Conservation (phyloP, 1,140 invertebrate species). For the Leptoteleia sp. region DNA sequence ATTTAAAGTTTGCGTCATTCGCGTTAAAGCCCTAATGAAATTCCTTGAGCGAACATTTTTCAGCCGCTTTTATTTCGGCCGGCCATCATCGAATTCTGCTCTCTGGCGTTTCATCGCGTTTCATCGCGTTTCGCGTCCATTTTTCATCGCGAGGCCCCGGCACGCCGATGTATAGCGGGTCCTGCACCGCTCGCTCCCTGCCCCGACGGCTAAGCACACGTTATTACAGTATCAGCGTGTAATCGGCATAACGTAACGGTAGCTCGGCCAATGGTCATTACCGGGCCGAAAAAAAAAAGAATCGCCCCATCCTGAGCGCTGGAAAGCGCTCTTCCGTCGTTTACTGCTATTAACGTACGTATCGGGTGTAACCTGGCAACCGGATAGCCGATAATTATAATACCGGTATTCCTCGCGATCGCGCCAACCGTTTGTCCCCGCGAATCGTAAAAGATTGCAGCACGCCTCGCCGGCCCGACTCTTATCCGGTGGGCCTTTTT, state of each 20-base stretch:
- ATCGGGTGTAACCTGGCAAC: slow-evolving; percentile 66
- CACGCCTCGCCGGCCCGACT: slow-evolving; percentile 27
- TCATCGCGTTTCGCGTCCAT: slow-evolving; percentile 36
- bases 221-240: slow-evolving; percentile 63
- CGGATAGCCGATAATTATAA: slow-evolving; percentile 67
- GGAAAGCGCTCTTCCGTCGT: slow-evolving; percentile 65
- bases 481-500: slow-evolving; percentile 44
- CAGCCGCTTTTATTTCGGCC: slow-evolving; percentile 27
- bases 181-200: slow-evolving; percentile 40
- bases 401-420: slow-evolving; percentile 59
- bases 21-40: slow-evolving; percentile 38
- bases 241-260: slow-evolving; percentile 65
- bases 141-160: slow-evolving; percentile 36
- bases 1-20: slow-evolving; percentile 19
- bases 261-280: slow-evolving; percentile 62
- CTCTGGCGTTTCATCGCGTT: slow-evolving; percentile 9
- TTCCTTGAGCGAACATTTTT: slow-evolving; percentile 39
- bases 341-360: slow-evolving; percentile 56
- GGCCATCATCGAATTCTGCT: slow-evolving; percentile 43
- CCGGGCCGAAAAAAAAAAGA: slow-evolving; percentile 1
- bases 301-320: slow-evolving; percentile 48
- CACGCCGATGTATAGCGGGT: slow-evolving; percentile 48
- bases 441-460: slow-evolving; percentile 60
- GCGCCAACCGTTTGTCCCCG: slow-evolving; percentile 54
- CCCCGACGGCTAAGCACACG: slow-evolving; percentile 56